A percentile compares a stretch with the other conserved stretches of the same genome.
Evolutionary conservation across 2,797 vertebrate genomes (phyloP).

Genomic region (Platyrinchus mystaceus): DNA sequence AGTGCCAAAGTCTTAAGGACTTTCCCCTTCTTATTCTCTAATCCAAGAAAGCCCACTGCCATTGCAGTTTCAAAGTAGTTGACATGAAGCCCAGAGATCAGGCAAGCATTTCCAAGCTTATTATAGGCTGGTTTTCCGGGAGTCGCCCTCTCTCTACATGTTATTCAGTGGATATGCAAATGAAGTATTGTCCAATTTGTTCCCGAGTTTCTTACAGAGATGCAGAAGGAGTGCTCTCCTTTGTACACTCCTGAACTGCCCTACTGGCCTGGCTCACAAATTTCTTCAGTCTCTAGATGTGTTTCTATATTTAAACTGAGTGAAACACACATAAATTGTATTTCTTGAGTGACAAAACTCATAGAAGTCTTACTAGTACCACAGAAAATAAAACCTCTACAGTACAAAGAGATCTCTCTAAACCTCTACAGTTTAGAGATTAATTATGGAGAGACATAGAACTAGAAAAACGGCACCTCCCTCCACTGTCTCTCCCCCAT

Average conservation of each 20-base stretch:
- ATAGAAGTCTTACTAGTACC: neutral
- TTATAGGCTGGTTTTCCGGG: neutral
- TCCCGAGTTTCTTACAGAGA: neutral
- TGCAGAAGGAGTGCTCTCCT: neutral
- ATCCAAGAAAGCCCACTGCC: neutral
- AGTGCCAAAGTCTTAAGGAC: neutral
- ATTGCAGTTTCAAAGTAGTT: neutral
- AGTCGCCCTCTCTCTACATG: neutral
- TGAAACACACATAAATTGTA: neutral
- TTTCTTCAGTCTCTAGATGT: neutral
- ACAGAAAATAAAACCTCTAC: neutral
- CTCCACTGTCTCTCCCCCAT: neutral
- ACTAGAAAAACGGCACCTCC: neutral
- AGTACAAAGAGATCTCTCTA: neutral
- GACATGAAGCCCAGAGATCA: slow-evolving; percentile 16
- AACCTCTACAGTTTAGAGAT: neutral
- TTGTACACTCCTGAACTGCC: neutral
- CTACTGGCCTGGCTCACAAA: neutral
- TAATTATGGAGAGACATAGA: neutral
- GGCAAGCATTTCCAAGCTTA: slow-evolving; percentile 22
- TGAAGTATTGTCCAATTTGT: slow-evolving; percentile 29
- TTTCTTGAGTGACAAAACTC: neutral
- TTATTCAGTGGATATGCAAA: slow-evolving; percentile 23
- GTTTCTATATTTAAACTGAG: neutral
- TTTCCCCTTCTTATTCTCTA: neutral